Conservation (phyloP, 2,113 vertebrate genomes). For the Vireo altiloquus region DNA sequence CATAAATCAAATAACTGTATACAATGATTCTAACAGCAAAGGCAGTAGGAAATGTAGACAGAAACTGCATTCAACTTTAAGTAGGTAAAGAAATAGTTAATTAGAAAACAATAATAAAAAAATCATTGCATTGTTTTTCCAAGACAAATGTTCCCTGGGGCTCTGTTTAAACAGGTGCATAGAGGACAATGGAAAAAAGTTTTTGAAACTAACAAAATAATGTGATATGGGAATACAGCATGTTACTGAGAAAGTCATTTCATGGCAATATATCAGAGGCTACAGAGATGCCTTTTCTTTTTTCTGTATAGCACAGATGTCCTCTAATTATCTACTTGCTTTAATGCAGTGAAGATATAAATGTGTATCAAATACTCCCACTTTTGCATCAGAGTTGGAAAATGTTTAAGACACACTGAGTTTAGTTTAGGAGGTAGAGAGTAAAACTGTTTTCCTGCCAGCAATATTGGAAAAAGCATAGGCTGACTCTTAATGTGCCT, state of each 20-base stretch:
- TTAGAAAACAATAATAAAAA: background rate
- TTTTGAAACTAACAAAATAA: background rate
- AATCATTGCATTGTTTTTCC: background rate
- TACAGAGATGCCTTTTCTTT: background rate
- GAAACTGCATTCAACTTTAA: background rate
- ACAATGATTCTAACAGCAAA: background rate
- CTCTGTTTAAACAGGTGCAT: conserved; percentile 15
- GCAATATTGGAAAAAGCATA: background rate
- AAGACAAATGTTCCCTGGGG: background rate
- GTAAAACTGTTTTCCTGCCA: background rate
- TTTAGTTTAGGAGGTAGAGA: background rate
- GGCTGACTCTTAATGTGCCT: background rate
- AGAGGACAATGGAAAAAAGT: background rate
- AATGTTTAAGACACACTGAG: background rate
- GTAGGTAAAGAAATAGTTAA: background rate
- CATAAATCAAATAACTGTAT: background rate
- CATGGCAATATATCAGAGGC: background rate
- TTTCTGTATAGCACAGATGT: background rate
- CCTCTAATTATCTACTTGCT: background rate
- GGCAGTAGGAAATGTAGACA: background rate
- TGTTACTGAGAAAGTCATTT: background rate
- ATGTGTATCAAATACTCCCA: background rate
- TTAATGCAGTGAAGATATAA: background rate
- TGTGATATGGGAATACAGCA: background rate
- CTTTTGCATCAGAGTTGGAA: background rate